phyloP scores from a whole-genome alignment of 2,888 invertebrate genomes.

The Actias luna region DNA sequence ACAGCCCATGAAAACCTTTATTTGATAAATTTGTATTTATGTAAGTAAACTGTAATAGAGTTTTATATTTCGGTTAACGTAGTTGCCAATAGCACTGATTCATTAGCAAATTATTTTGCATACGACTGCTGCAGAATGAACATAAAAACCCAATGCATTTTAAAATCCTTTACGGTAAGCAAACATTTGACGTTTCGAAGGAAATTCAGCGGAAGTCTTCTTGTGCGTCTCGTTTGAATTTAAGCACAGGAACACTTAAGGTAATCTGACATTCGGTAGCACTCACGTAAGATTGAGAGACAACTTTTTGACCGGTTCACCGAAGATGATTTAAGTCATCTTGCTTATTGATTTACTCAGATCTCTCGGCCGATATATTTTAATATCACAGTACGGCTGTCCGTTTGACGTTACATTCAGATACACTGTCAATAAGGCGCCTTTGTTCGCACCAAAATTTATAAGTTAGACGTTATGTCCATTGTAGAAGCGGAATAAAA shows the following conservation, averaged over 20 bases:
- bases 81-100: conserved; percentile 38
- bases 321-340: conserved; percentile 62
- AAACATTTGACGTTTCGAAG: conserved; percentile 77
- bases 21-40: neutral
- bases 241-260: conserved; percentile 40
- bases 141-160: conserved; percentile 78
- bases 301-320: conserved; percentile 35
- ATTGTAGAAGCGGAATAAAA: conserved; percentile 60
- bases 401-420: conserved; percentile 66
- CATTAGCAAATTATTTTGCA: conserved; percentile 62
- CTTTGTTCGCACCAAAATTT: conserved; percentile 79
- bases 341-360: conserved; percentile 71
- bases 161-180: conserved; percentile 74
- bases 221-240: conserved; percentile 53
- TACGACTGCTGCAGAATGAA: conserved; percentile 58
- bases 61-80: conserved; percentile 22
- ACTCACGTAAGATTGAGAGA: conserved; percentile 37
- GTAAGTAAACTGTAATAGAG: neutral
- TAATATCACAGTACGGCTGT: conserved; percentile 63
- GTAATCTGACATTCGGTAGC: conserved; percentile 57
- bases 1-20: too few species aligned
- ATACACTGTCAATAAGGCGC: conserved; percentile 75
- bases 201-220: conserved; percentile 72
- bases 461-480: conserved; percentile 74
- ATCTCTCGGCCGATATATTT: conserved; percentile 68